A percentile compares a stretch with the other conserved stretches of the same genome.
These are phyloP conservation scores for Pogonocherus hispidulus DNA, from an alignment of 2,888 invertebrate species.

Conservation along the genomic window DNA sequence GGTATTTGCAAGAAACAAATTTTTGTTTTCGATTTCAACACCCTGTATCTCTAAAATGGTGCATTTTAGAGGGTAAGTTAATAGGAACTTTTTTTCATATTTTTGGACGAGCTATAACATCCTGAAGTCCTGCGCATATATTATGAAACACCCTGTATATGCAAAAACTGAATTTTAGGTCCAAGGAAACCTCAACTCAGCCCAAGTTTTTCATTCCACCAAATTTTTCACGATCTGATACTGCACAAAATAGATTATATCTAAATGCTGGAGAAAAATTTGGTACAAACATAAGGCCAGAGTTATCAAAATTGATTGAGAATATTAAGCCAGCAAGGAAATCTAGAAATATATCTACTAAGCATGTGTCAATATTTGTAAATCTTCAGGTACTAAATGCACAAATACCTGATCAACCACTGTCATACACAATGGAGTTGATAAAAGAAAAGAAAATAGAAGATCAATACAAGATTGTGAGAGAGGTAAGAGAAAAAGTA, in stretches of 20 bases:
- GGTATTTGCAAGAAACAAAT: too few species aligned
- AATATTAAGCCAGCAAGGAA: conserved; percentile 28
- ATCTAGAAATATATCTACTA: conserved; percentile 33
- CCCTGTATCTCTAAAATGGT: too few species aligned
- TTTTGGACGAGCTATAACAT: too few species aligned
- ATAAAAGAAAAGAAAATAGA: conserved; percentile 48
- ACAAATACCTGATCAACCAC: conserved; percentile 52
- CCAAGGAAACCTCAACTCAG: conserved; percentile 57
- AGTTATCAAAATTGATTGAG: conserved; percentile 37
- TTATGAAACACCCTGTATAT: too few species aligned
- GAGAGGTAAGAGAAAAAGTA: conserved; percentile 45
- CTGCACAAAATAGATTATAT: conserved; percentile 55
- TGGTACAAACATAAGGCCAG: conserved; percentile 43
- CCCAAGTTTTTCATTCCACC: conserved; percentile 79
- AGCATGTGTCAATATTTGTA: conserved; percentile 72
- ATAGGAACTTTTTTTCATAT: too few species aligned
- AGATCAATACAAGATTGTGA: conserved; percentile 64
- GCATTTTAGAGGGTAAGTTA: too few species aligned
- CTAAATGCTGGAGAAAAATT: conserved; percentile 53
- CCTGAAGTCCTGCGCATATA: too few species aligned
- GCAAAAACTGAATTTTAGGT: conserved; percentile 36
- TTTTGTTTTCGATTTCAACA: too few species aligned
- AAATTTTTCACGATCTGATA: conserved; percentile 83
- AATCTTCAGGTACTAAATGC: conserved; percentile 69
- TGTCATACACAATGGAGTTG: conserved; percentile 43